Evolutionary conservation across 1,140 invertebrate species (phyloP), one percentile per base, ranked within the genome.

Genomic region (Gryon sp.): DNA sequence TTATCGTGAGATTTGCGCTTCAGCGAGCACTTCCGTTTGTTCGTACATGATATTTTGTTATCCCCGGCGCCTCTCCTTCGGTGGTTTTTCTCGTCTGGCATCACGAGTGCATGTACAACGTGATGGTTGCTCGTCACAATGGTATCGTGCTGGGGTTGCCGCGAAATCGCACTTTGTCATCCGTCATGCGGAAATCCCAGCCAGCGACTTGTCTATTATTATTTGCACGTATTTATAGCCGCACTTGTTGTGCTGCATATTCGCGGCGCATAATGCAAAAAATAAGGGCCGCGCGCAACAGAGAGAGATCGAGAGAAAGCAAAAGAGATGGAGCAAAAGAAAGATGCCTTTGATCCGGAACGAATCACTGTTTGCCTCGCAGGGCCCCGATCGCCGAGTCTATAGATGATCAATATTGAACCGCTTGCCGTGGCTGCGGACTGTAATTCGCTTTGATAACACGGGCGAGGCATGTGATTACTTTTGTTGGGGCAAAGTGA

Each of bases 1-100:
- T n/a, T n/a, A n/a, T n/a, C n/a, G n/a, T n/a, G 78, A 78, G 74
- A 80, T 82, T 81, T 52, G 63, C 68, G 75, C 78, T 78, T 75
- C 63, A 59, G 66, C 66, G 74, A 78, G 32, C 46, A 14, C 9
- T 32, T 63, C 28, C 69, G 41, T 73, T 48, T 38, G 15, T 16
- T 41, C 45, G 26, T 50, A 19, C 16, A 12, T n/a, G 6, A 20
- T 30, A 22, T 43, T 55, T 41, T 55, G 52, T 43, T 50, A 59
- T 50, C 20, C n/a, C 26, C 9, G 7, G 20, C 16, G 41, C n/a
- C n/a, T 19, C 36, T 73, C 26, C 50, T 55, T 45, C 18, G 14
- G 20, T 18, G 26, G 16, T 6, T 45, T 45, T 41, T 45, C 8
- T 40, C 2, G 24, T 28, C 2, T 18, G 22, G 22, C 14, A n/a